Evolutionary conservation across 2,888 invertebrate genomes (phyloP).

Genomic region (Antheraea assamensis): DNA sequence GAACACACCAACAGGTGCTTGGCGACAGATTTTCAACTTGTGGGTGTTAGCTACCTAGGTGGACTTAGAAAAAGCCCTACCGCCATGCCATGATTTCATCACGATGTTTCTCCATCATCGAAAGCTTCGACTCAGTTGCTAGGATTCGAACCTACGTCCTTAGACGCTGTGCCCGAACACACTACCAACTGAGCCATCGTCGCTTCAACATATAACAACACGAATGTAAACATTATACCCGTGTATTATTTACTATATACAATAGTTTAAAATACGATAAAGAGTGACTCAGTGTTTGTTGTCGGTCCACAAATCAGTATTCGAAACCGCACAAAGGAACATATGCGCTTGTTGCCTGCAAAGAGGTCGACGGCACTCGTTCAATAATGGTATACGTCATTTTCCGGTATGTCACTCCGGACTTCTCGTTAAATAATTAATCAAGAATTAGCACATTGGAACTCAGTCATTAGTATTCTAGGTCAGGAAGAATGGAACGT

Average conservation of each 20-base stretch:
- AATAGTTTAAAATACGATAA: constrained; percentile 61
- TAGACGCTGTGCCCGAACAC: too few species aligned
- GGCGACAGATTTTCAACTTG: too few species aligned
- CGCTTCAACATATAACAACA: neutral
- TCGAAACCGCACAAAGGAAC: constrained; percentile 68
- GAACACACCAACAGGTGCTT: too few species aligned
- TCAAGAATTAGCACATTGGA: constrained; percentile 43
- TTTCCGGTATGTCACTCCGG: constrained; percentile 55
- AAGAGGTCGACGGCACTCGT: constrained; percentile 64
- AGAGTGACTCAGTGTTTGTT: constrained; percentile 63
- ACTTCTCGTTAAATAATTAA: constrained; percentile 48
- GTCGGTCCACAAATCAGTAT: constrained; percentile 65
- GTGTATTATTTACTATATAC: neutral
- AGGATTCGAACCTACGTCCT: too few species aligned
- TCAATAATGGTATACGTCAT: constrained; percentile 58
- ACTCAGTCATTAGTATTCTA: neutral
- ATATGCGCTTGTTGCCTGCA: constrained; percentile 54
- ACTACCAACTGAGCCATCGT: too few species aligned
- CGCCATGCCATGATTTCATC: too few species aligned
- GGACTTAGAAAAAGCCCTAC: too few species aligned
- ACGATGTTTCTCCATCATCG: too few species aligned
- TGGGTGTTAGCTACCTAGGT: too few species aligned
- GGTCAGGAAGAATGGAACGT: neutral
- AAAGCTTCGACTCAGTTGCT: too few species aligned
- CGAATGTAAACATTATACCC: neutral